These are phyloP conservation scores for Oreochromis tanganicae DNA, from an alignment of 2,113 vertebrate genomes.

Conservation along the genomic window DNA sequence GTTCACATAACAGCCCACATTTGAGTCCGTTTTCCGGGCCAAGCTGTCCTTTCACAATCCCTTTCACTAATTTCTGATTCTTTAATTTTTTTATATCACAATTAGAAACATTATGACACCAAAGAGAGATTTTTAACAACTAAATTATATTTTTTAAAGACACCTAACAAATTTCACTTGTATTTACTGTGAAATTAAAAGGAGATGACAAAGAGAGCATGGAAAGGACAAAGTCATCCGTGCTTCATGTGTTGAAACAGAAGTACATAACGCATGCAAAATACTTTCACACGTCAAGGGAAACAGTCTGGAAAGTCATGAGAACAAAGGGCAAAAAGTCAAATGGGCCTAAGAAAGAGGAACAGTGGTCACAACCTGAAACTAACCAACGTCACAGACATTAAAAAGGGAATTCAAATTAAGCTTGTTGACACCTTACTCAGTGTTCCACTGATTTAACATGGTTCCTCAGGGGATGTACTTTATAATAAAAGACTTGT, in stretches of 20 bases:
- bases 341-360: conserved; percentile 21
- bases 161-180: not conserved
- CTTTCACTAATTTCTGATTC: not conserved
- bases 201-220: not conserved
- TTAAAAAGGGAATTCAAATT: not conserved
- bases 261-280: not conserved
- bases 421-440: not conserved
- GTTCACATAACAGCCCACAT: not conserved
- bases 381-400: not conserved
- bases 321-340: not conserved
- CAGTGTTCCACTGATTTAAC: not conserved
- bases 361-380: conserved; percentile 19
- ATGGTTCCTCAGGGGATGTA: not conserved
- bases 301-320: not conserved
- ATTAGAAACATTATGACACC: not conserved
- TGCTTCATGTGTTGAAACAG: not conserved
- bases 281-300: not conserved
- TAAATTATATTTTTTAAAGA: not conserved
- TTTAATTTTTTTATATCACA: not conserved
- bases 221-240: not conserved
- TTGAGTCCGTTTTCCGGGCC: not conserved
- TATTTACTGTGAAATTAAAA: not conserved
- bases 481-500: not conserved
- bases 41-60: not conserved
- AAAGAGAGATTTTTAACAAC: not conserved